Base-by-base conservation (phyloP, 2,113 vertebrate species). In the Brienomyrus brachyistius region DNA sequence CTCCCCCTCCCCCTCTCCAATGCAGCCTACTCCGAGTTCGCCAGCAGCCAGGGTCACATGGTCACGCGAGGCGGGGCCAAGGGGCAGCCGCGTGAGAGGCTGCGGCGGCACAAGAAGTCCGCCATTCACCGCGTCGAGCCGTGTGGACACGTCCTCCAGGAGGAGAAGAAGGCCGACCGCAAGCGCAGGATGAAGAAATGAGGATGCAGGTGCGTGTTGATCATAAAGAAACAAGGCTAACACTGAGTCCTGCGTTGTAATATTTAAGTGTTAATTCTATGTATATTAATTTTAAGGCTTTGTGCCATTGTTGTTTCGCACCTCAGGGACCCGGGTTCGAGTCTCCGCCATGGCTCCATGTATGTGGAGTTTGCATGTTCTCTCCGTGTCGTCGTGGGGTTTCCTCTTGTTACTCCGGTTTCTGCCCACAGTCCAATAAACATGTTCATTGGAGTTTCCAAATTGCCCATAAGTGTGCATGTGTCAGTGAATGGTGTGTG, bases 131-230 rank as follows among this genome's bases (percentile, higher is more conserved):
- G n/a, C 2, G 90, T 90, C 4, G 90, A 59, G 45, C 50, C 56
- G 9, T 88, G 62, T 4, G 89, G 70, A 62, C 70, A 50, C 52
- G 87, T 83, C 27, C 48, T 92, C 59, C 88, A 50, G 10, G 90
- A 89, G 40, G 90, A 92, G 50, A 91, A 90, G 88, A 92, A 92
- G 82, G 84, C 90, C 54, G 91, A 92, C 84, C 88, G 87, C 77
- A 92, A 89, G 43, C 31, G 66, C 82, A 91, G 84, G 88, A 91
- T 91, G 89, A 92, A 91, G 91, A 92, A 93, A 87, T 92, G 89
- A 92, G 50, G 40, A 11, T 11, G 35, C 90, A 92, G 90, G 90
- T 92, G 40, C 56, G 48, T 6, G 59, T 13, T 80, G 31, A 5
- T 83, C 17, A 43, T 11, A 54, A 85, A 27, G 43, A 47, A n/a